A percentile compares a stretch with the other conserved stretches of the same genome.
Evolutionary conservation across 2,113 vertebrate species (phyloP).

Genomic region (Origma solitaria): DNA sequence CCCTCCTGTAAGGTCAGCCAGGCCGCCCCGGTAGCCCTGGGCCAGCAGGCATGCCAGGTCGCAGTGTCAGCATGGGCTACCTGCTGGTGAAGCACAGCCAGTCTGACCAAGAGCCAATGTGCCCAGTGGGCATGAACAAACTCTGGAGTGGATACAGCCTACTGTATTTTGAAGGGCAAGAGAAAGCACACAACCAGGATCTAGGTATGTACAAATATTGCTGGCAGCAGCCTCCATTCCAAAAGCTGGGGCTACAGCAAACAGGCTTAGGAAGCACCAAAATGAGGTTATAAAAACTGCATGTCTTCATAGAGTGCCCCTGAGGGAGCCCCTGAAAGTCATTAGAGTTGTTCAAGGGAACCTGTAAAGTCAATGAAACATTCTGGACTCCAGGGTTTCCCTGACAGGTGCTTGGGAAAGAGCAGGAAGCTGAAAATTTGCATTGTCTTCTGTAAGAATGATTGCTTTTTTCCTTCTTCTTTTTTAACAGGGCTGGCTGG

Average conservation of each 20-base stretch:
- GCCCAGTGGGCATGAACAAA: slow-evolving; percentile 90
- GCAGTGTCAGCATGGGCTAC: slow-evolving; percentile 92
- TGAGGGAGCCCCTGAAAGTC: background rate
- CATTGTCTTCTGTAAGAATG: background rate
- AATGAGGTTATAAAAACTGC: background rate
- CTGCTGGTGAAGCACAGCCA: slow-evolving; percentile 98
- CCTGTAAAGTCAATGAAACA: background rate
- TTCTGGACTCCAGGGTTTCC: background rate
- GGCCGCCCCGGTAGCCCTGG: slow-evolving; percentile 81
- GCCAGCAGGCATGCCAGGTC: slow-evolving; percentile 87
- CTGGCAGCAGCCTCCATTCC: background rate
- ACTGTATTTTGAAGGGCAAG: slow-evolving; percentile 94
- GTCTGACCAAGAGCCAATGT: slow-evolving; percentile 88
- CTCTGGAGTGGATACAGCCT: slow-evolving; percentile 97
- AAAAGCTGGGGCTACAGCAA: background rate
- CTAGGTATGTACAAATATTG: slow-evolving; percentile 76
- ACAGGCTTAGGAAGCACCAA: background rate
- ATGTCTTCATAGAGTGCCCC: background rate
- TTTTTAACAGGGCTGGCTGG: slow-evolving; percentile 85
- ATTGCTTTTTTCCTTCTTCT: background rate
- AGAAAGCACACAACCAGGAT: slow-evolving; percentile 97
- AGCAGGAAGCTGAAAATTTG: background rate
- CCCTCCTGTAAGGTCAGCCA: slow-evolving; percentile 66
- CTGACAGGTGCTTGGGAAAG: background rate
- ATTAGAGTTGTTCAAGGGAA: background rate